Percentiles rank a stretch among this genome's conserved stretches.
phyloP scores from a whole-genome alignment of 1,140 invertebrate species.

The Monochamus saltuarius region DNA sequence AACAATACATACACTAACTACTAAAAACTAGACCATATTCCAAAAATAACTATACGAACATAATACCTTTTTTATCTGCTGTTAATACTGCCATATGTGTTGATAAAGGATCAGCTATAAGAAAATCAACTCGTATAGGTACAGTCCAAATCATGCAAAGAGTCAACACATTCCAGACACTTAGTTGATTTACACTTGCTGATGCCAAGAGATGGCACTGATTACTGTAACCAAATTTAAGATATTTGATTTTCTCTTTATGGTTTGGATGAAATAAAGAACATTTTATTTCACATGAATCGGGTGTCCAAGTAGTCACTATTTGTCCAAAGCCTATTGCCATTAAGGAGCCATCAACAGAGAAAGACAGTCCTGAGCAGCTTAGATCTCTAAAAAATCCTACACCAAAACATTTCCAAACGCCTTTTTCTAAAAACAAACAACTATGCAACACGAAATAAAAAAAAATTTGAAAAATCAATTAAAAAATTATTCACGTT shows the following conservation, averaged over 20 bases:
- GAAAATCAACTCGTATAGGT: conserved; percentile 54
- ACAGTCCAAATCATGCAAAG: conserved; percentile 63
- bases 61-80: conserved; percentile 60
- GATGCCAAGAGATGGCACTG: conserved; percentile 66
- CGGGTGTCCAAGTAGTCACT: conserved; percentile 70
- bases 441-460: conserved; percentile 28
- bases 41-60: conserved; percentile 7
- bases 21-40: no score
- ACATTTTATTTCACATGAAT: conserved; percentile 58
- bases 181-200: conserved; percentile 58
- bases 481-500: not conserved
- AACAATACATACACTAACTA: no score
- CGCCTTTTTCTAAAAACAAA: conserved; percentile 52
- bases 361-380: conserved; percentile 63
- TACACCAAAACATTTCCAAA: conserved; percentile 68
- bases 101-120: conserved; percentile 63
- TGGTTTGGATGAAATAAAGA: conserved; percentile 47
- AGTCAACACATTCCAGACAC: conserved; percentile 73
- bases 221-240: conserved; percentile 65
- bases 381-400: conserved; percentile 64
- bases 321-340: conserved; percentile 69
- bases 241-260: conserved; percentile 48
- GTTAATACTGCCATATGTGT: conserved; percentile 68
- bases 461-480: not conserved
- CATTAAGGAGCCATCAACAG: conserved; percentile 74